Conservation (phyloP, 2,113 vertebrate species). For the Pao palembangensis region DNA sequence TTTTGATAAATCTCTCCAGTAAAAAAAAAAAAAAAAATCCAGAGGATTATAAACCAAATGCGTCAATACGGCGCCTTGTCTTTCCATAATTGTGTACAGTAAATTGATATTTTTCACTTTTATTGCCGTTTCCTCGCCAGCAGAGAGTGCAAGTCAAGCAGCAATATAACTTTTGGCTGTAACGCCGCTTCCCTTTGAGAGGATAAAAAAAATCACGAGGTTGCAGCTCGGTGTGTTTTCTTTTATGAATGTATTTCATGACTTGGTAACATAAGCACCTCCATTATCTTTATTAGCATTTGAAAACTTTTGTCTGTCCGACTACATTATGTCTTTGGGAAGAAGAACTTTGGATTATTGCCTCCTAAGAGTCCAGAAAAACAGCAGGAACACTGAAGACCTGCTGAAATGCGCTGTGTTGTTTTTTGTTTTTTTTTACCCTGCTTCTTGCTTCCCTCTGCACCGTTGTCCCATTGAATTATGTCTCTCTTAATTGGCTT, state of each 20-base stretch:
- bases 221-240: conserved; percentile 1
- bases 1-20: not conserved
- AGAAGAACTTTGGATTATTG: not conserved
- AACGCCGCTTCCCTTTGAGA: conserved; percentile 6
- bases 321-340: conserved; percentile 31
- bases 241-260: conserved; percentile 22
- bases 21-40: no score
- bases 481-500: conserved; percentile 76
- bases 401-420: not conserved
- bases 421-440: not conserved
- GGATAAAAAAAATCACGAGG: not conserved
- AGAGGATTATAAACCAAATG: not conserved
- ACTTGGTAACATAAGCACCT: conserved; percentile 35
- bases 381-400: conserved; percentile 9
- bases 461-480: conserved; percentile 69
- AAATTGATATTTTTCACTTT: no score
- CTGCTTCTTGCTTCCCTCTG: not conserved
- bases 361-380: conserved; percentile 40
- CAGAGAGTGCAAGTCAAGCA: not conserved
- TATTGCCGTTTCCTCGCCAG: not conserved
- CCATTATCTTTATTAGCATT: conserved; percentile 38
- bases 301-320: conserved; percentile 39
- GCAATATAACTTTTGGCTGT: not conserved
- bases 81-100: no score
- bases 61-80: not conserved